Evolutionary conservation across 2,888 invertebrate species (phyloP).

Genomic region (Amphimallon solstitiale): DNA sequence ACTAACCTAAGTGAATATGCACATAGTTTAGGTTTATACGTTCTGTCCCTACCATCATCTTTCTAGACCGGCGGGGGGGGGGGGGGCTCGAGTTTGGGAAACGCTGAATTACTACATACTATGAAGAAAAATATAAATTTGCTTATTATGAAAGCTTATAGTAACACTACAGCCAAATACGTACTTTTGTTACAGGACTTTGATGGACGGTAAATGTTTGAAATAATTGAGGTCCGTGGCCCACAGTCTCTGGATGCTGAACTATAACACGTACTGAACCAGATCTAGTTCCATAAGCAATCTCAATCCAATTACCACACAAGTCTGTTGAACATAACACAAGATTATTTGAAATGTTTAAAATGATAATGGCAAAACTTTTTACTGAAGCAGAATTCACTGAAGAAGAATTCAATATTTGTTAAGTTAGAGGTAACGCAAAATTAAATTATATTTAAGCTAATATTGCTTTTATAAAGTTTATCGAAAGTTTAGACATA

Average conservation of each 20-base stretch:
- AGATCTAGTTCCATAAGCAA: conserved; percentile 96
- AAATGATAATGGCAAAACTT: background rate
- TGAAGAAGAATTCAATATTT: too few species aligned
- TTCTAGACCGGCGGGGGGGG: too few species aligned
- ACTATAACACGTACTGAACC: conserved; percentile 97
- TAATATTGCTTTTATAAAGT: too few species aligned
- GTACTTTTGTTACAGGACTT: conserved; percentile 92
- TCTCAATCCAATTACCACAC: conserved; percentile 99
- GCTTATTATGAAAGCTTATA: background rate
- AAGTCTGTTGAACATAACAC: conserved; percentile 72
- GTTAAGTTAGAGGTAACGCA: too few species aligned
- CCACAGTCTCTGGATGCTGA: conserved; percentile 98
- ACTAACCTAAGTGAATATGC: too few species aligned
- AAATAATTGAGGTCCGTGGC: conserved; percentile 97
- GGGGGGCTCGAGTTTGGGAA: too few species aligned
- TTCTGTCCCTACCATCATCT: too few species aligned
- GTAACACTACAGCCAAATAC: background rate
- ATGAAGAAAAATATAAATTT: background rate
- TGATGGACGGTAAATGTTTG: conserved; percentile 98
- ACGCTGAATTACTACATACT: too few species aligned
- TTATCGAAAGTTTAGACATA: too few species aligned
- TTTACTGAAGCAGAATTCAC: background rate
- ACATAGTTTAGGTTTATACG: too few species aligned
- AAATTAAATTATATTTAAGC: too few species aligned
- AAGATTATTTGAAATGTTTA: conserved; percentile 13